Conservation (phyloP, 35 echinoderm and acorn worm species). For the Ophiothrix spiculata region DNA sequence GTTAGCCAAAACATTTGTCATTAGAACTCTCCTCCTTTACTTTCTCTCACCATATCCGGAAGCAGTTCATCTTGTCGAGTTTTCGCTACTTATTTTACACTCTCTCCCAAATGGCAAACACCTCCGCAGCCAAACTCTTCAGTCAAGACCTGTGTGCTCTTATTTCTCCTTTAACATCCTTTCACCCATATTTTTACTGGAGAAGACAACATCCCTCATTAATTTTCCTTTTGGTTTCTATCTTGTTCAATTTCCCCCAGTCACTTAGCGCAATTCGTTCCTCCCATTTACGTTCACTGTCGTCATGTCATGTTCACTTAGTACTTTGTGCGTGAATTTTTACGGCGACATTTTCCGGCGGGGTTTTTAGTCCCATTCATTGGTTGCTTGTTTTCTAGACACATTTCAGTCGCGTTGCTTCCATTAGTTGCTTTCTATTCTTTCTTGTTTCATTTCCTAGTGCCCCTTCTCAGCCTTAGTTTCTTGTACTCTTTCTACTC, state of each 20-base stretch:
- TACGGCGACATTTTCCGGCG: constrained; percentile 11
- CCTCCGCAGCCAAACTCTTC: neutral
- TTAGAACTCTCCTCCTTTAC: constrained; percentile 11
- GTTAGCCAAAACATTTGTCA: constrained; percentile 1
- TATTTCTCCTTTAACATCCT: neutral
- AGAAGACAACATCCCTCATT: neutral
- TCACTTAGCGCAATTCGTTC: neutral
- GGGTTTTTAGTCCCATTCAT: neutral
- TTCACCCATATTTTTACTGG: neutral
- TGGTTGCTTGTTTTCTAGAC: neutral
- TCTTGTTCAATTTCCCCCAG: neutral
- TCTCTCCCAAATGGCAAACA: neutral
- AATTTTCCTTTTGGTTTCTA: constrained; percentile 2
- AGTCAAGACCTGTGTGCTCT: neutral
- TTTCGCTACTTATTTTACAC: neutral
- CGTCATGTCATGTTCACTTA: neutral
- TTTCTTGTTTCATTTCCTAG: neutral
- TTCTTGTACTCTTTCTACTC: neutral
- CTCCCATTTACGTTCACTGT: constrained; percentile 2
- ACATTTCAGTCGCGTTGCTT: neutral
- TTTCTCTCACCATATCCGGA: neutral
- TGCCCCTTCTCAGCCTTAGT: constrained; percentile 1
- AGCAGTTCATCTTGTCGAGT: neutral
- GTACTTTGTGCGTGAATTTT: neutral
- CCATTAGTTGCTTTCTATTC: constrained; percentile 1